Evolutionary conservation across 2,888 invertebrate species (phyloP), one percentile per base, ranked within the genome.

Genomic region (Carterocephalus palaemon): DNA sequence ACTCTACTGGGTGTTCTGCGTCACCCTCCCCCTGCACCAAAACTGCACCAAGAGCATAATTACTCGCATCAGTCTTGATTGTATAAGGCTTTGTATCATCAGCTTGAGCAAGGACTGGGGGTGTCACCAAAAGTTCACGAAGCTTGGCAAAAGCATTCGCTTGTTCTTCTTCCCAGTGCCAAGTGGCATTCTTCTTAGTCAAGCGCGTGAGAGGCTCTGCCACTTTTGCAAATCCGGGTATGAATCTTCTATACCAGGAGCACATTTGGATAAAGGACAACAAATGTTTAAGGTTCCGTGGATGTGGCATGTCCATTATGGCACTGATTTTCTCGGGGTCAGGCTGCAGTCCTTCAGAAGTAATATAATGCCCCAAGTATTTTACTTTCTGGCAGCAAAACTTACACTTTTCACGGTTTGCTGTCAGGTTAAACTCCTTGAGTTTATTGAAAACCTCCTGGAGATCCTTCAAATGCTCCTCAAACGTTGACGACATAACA

Each of bases 181-280:
- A 55, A 4, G 1, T 3, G 1, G 16, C 31, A 6, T 20, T 41
- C 22, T 54, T 57, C 26, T 19, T 26, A 12, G 51, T 56, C 1
- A 59, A 37, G 10, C 40, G 33, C 1, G 56, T 55, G 2, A 49
- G 38, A 0, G 64, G 59, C 23, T 55, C 50, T 0, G 54, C 48
- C 0, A 60, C 47, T 6, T 48, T 28, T 0, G 56, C 29, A 20
- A 59, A 61, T 1, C 53, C 51, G 8, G 46, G 17, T 7, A 64
- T 55, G 32, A 60, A 64, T 4, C 60, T 15, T 22, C 60, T 34
- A 28, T 58, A 63, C 60, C 63, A 62, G 0, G 55, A 56, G 4
- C 53, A 51, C 4, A 55, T 63, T 45, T 65, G 62, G 2, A 67
- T 6, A 28, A 67, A 65, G 0, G 52, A 53, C 3, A 47, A 5